Evolutionary conservation across 2,113 vertebrate species (phyloP).

Genomic region (Eulemur macaco): DNA sequence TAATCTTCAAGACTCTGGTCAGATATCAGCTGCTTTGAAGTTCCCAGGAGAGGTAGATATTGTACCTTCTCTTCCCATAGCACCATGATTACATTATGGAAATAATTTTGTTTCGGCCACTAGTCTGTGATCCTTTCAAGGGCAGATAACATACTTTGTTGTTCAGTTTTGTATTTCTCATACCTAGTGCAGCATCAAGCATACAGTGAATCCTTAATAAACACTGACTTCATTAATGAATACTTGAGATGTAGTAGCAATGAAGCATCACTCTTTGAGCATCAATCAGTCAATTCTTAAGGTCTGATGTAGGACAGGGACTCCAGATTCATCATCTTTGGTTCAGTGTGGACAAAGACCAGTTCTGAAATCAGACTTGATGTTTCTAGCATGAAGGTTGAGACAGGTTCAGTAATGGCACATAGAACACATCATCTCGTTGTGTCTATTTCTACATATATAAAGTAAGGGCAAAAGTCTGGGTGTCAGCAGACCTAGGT

Average conservation of each 20-base stretch:
- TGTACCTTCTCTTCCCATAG: background rate
- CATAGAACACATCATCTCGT: background rate
- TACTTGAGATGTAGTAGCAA: background rate
- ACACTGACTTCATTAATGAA: slow-evolving; percentile 29
- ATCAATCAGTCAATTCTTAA: background rate
- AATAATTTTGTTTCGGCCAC: slow-evolving; percentile 41
- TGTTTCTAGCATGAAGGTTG: background rate
- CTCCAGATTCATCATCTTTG: background rate
- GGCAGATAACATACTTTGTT: background rate
- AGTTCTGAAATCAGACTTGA: background rate
- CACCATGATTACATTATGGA: background rate
- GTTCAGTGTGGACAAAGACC: background rate
- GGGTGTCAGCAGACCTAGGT: background rate
- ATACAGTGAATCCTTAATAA: background rate
- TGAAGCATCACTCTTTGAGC: background rate
- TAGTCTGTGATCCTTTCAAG: slow-evolving; percentile 39
- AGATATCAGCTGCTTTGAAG: background rate
- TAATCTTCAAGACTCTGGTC: background rate
- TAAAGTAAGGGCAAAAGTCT: background rate
- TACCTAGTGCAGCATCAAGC: background rate
- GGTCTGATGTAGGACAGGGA: background rate
- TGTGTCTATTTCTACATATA: background rate
- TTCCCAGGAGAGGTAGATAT: background rate
- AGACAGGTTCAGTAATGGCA: background rate
- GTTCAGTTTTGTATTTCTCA: slow-evolving; percentile 56